Base-by-base conservation (phyloP, 2,888 invertebrate species). In the Nesidiocoris tenuis region DNA sequence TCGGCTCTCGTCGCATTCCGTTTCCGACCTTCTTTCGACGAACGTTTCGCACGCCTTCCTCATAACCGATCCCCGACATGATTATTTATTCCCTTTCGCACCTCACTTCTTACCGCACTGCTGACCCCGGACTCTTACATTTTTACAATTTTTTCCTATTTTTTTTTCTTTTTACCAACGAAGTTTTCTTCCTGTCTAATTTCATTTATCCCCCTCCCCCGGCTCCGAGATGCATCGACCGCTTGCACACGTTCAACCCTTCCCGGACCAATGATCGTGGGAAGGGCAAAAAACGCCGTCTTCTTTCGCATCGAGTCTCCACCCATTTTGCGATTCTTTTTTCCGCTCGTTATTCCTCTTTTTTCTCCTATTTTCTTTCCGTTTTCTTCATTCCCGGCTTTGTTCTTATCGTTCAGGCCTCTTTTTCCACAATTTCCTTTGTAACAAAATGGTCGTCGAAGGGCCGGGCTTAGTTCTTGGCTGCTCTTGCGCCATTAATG, bases 1-100 rank as follows among this genome's bases (percentile, higher is more conserved):
- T 77, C 79, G 79, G 72, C 75, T 65, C 66, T 59, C 74, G 70
- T 78, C 79, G 79, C 70, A 57, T 18, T 61, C 70, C 74, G 64
- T 72, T 76, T 66, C 75, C 7, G 18, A 76, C 72, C 77, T 72
- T 75, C 59, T 59, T 68, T 56, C 65, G 39, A n/a, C n/a, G n/a
- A n/a, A n/a, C n/a, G n/a, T n/a, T 75, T 59, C 67, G 21, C 61
- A 12, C 56, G 19, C 65, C 18, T 39, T 61, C 64, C 75, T 25
- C 68, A 67, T 63, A 68, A 68, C 68, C 75, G 68, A 75, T 75
- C 61, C n/a, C n/a, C 75, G 61, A 68, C 68, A 68, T 75, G 23
- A 75, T 75, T 68, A 75, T 75, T 75, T 75, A 75, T 75, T 75
- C 75, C 61, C 75, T 70, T 75, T 75, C 63, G 57, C 75, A 75